Percentiles rank a stretch among this genome's conserved stretches.
Evolutionary conservation across 1,140 invertebrate species (phyloP).

Genomic region (Episyrphus balteatus): DNA sequence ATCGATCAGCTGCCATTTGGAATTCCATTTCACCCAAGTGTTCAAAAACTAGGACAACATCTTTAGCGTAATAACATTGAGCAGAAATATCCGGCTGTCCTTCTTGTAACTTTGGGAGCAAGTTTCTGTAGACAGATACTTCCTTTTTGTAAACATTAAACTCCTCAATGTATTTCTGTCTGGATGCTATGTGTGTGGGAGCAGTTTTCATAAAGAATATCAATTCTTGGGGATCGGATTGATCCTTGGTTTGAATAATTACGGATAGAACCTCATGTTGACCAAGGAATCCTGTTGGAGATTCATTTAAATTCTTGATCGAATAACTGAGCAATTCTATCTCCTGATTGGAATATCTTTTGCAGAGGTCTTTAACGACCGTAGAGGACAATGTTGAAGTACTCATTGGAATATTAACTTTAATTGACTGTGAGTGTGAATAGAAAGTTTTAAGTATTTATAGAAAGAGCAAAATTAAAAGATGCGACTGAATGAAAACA

Average conservation of each 20-base stretch:
- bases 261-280: conserved; percentile 34
- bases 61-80: conserved; percentile 36
- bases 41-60: conserved; percentile 39
- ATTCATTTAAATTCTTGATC: conserved; percentile 19
- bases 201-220: conserved; percentile 42
- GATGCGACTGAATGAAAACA: too few species aligned
- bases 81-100: conserved; percentile 26
- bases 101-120: conserved; percentile 34
- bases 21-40: conserved; percentile 36
- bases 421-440: too few species aligned
- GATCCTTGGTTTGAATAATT: conserved; percentile 6
- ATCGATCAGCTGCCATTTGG: conserved; percentile 24
- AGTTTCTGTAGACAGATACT: conserved; percentile 33
- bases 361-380: too few species aligned
- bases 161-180: conserved; percentile 36
- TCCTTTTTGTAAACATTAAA: conserved; percentile 43
- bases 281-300: conserved; percentile 41
- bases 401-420: too few species aligned
- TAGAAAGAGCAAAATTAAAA: too few species aligned
- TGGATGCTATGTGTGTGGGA: conserved; percentile 31
- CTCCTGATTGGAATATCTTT: too few species aligned
- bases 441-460: too few species aligned
- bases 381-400: too few species aligned
- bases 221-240: conserved; percentile 14
- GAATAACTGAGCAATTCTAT: conserved; percentile 22